Percentiles rank a stretch among this genome's conserved stretches.
Conservation (phyloP, 2,113 vertebrate species). For the Bubo scandiacus region DNA sequence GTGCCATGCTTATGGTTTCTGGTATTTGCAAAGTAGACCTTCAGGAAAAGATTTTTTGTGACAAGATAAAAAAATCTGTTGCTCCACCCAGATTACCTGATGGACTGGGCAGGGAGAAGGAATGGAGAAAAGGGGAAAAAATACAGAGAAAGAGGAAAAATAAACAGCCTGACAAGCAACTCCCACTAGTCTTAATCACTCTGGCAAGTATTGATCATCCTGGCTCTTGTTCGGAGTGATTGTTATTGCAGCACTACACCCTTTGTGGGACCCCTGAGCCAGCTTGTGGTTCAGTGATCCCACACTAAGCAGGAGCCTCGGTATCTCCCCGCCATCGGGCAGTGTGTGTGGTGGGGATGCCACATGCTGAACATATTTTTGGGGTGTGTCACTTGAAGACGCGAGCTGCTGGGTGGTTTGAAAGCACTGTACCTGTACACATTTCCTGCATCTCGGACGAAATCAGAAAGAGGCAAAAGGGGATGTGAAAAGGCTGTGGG, state of each 20-base stretch:
- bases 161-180: background rate
- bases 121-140: background rate
- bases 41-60: background rate
- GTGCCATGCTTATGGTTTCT: background rate
- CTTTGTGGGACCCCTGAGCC: fast-evolving
- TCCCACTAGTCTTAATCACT: background rate
- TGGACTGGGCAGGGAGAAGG: background rate
- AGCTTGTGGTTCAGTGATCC: background rate
- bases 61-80: background rate
- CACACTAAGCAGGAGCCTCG: background rate
- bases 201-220: background rate
- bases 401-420: background rate
- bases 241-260: background rate
- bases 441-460: background rate
- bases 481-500: background rate
- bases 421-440: fast-evolving
- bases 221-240: background rate
- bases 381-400: background rate
- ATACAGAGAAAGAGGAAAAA: background rate
- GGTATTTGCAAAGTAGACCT: background rate
- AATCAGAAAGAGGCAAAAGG: background rate
- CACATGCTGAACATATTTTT: background rate
- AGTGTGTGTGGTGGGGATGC: background rate
- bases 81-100: background rate
- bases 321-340: background rate